Base-by-base conservation (phyloP, 2,113 vertebrate genomes). In the Labeo rohita region DNA sequence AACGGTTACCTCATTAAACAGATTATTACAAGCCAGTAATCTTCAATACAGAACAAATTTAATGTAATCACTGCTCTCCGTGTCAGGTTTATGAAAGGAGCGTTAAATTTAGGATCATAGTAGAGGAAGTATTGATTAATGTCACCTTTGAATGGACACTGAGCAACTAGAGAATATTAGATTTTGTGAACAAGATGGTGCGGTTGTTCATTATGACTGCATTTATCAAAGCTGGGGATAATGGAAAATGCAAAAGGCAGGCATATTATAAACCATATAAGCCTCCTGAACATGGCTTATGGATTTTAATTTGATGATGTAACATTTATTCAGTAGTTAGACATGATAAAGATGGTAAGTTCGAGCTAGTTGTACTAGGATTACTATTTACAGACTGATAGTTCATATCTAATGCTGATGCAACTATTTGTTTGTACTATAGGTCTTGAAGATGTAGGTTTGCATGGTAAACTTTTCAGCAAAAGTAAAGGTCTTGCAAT, bases 41-140 rank as follows among this genome's bases (percentile, higher is more conserved):
- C 45, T 36, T 66, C 12, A 15, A 21, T 45, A 70, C 28, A 70
- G 23, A 15, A n/a, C 16, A 6, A 74, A 73, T 63, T 21, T n/a
- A 13, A 56, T 49, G 36, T 45, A 39, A 83, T 56, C 52, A 81
- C 70, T 39, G 50, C 65, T 83, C 56, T 83, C 61, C 3, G 18
- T 39, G 15, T 56, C 50, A 16, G 52, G 49, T 84, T 56, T 63
- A 13, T 47, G 39, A 65, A 8, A 28, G 18, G 23, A 52, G 18
- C 21, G 6, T 8, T 86, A 21, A 65, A 59, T 82, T 68, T 70
- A 70, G 18, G 21, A 80, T 43, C 56, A 80, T 3, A 45, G 59
- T 8, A 11, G 13, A 70, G 80, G 49, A 81, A 70, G 39, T 82
- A 36, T 52, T 82, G 47, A 82, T 82, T 66, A 52, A 82, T 82